phyloP scores from a whole-genome alignment of 30 jellyfish, hydroid and myxozoan species.

The Cassiopea xamachana region DNA sequence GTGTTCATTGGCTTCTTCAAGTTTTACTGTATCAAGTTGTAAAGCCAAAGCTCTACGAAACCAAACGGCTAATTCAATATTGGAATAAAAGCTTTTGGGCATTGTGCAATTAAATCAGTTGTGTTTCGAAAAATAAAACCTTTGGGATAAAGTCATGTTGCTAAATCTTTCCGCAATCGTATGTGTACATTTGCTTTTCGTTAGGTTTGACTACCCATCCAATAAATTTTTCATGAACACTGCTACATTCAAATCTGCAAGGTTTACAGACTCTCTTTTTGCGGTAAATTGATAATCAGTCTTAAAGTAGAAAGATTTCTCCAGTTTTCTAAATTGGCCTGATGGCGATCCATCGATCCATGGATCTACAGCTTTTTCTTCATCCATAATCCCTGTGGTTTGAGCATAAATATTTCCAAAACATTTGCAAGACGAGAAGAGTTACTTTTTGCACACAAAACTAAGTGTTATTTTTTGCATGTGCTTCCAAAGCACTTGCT shows the following conservation, averaged over 20 bases:
- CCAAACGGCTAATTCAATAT: neutral
- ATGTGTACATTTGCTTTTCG: conserved; percentile 36
- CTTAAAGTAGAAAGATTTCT: neutral
- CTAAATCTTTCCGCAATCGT: conserved; percentile 31
- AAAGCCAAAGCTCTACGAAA: no score
- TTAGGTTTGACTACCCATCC: conserved; percentile 27
- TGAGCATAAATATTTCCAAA: neutral
- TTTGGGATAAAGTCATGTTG: conserved; percentile 18
- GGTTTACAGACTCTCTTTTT: conserved; percentile 30
- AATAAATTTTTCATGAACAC: conserved; percentile 33
- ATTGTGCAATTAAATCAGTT: neutral
- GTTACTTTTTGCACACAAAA: neutral
- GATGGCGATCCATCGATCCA: neutral
- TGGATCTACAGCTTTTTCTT: conserved; percentile 7
- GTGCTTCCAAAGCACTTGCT: no score
- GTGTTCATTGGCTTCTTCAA: no score
- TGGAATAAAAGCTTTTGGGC: neutral
- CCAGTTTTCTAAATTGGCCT: conserved; percentile 9
- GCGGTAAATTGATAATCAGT: conserved; percentile 20
- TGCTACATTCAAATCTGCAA: conserved; percentile 17
- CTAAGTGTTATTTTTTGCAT: no score
- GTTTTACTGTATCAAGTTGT: no score
- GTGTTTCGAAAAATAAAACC: neutral
- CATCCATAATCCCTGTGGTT: conserved; percentile 11
- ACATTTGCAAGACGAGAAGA: conserved; percentile 7